Evolutionary conservation across 2,113 vertebrate genomes (phyloP).

Genomic region (Nothocercus nigrocapillus): DNA sequence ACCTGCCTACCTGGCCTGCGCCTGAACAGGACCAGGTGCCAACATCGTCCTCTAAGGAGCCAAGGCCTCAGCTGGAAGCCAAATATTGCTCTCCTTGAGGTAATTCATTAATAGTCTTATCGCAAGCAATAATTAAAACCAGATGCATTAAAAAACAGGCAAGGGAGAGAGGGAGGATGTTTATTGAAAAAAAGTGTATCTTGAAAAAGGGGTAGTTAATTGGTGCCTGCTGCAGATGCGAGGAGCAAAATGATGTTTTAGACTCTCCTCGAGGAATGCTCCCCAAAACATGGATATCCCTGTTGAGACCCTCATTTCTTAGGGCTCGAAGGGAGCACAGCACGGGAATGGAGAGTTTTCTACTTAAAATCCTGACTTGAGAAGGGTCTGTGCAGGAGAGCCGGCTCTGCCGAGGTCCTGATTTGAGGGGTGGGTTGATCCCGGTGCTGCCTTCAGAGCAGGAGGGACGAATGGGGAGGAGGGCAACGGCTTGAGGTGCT

Average conservation of each 20-base stretch:
- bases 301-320: not conserved
- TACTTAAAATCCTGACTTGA: not conserved
- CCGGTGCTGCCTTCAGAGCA: not conserved
- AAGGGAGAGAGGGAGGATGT: not conserved
- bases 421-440: too few relatives aligned
- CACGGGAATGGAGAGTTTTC: not conserved
- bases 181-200: not conserved
- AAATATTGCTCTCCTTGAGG: not conserved
- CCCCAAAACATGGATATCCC: too few relatives aligned
- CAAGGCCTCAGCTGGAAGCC: not conserved
- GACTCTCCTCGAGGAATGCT: not conserved
- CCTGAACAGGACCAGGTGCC: not conserved
- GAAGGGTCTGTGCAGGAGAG: not conserved
- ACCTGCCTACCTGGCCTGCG: not conserved
- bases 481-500: not conserved
- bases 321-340: not conserved
- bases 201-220: not conserved
- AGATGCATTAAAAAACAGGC: not conserved
- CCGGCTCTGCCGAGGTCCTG: too few relatives aligned
- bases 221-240: not conserved
- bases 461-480: not conserved
- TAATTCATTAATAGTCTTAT: not conserved
- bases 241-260: not conserved
- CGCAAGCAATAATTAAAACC: not conserved
- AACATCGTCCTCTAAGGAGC: not conserved